These are phyloP conservation scores for Astatoreochromis straeleni DNA, from an alignment of 2,113 vertebrate species.

Conservation along the genomic window DNA sequence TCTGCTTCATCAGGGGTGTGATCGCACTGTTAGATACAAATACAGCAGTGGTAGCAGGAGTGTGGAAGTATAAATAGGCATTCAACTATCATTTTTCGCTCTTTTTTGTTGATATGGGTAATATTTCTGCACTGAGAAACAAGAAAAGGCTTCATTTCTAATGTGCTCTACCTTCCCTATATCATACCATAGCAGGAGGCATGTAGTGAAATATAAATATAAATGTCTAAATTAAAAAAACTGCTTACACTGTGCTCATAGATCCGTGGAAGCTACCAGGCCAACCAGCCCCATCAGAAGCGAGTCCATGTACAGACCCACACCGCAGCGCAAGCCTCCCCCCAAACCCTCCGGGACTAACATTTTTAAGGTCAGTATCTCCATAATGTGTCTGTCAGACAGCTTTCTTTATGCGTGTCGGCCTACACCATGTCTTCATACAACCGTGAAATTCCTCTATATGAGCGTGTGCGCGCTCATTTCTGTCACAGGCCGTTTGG, in stretches of 20 bases:
- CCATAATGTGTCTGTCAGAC: neutral
- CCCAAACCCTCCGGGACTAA: constrained; percentile 49
- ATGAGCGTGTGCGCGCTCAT: neutral
- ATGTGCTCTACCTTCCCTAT: neutral
- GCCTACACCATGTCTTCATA: neutral
- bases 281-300: constrained; percentile 53
- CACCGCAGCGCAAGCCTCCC: constrained; percentile 51
- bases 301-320: constrained; percentile 52
- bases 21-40: neutral
- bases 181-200: neutral
- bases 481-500: neutral
- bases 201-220: neutral
- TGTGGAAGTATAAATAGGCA: neutral
- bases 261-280: constrained; percentile 56
- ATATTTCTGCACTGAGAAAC: neutral
- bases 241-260: neutral
- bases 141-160: neutral
- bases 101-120: neutral
- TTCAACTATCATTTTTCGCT: neutral
- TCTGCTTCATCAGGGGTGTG: neutral
- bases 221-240: neutral
- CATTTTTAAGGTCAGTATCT: constrained; percentile 60
- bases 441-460: neutral
- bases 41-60: neutral
- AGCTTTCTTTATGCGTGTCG: neutral